These are phyloP conservation scores for Laterallus jamaicensis DNA, from an alignment of 2,113 vertebrate species.

Conservation along the genomic window DNA sequence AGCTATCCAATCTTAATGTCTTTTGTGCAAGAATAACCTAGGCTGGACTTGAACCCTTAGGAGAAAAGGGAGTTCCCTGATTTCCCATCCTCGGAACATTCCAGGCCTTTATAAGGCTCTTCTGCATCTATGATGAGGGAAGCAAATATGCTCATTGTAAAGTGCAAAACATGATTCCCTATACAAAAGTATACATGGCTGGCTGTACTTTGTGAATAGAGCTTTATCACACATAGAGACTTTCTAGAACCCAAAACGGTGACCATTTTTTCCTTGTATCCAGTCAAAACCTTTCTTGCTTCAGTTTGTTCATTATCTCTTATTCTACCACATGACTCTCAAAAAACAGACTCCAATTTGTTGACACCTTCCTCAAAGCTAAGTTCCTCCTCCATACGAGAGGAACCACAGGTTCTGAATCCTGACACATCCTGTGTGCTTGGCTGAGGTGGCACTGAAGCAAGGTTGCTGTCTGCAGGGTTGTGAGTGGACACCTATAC, in stretches of 20 bases:
- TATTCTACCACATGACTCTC: neutral
- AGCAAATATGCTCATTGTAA: neutral
- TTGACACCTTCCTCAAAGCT: neutral
- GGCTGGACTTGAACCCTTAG: neutral
- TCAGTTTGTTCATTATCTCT: neutral
- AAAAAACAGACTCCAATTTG: neutral
- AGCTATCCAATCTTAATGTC: neutral
- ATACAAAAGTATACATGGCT: neutral
- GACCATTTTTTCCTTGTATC: neutral
- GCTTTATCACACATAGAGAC: neutral
- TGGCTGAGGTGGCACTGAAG: neutral
- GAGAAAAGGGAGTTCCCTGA: neutral
- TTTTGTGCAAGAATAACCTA: neutral
- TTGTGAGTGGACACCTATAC: neutral
- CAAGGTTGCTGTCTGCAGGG: neutral
- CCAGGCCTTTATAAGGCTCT: neutral
- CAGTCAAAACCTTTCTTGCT: neutral
- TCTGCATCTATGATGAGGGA: neutral
- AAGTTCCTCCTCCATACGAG: neutral
- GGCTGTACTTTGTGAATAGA: neutral
- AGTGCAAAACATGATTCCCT: neutral
- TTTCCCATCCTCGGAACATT: neutral
- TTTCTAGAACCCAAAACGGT: neutral
- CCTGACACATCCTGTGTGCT: too few species aligned
- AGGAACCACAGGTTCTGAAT: neutral